These are phyloP conservation scores for Bovichtus variegatus DNA, from an alignment of 2,797 vertebrate species.

Conservation along the genomic window DNA sequence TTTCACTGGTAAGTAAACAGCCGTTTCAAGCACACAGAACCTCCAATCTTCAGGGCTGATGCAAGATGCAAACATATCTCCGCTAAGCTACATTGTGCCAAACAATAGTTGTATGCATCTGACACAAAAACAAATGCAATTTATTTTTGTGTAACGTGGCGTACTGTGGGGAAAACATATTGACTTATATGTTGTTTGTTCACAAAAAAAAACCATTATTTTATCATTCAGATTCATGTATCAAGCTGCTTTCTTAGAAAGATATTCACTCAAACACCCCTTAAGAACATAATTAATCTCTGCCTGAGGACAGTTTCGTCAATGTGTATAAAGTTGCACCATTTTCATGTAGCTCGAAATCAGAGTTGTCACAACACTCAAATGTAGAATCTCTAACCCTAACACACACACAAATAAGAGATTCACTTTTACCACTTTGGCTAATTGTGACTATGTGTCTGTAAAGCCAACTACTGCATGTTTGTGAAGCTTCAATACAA, in stretches of 20 bases:
- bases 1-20: conserved; percentile 60
- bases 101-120: conserved; percentile 14
- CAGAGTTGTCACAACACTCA: neutral
- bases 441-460: neutral
- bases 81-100: conserved; percentile 1
- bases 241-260: neutral
- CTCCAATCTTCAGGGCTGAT: conserved; percentile 32
- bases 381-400: neutral
- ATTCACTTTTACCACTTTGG: neutral
- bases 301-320: neutral
- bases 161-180: neutral
- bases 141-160: neutral
- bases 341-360: neutral
- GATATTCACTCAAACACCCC: conserved; percentile 2
- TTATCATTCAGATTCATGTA: neutral
- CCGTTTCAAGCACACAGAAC: conserved; percentile 43
- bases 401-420: neutral
- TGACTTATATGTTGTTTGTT: neutral
- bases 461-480: neutral
- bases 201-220: neutral
- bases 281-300: neutral
- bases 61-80: conserved; percentile 37
- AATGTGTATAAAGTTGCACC: neutral
- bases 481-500: neutral
- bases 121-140: neutral